Evolutionary conservation across 2,888 invertebrate genomes (phyloP).

Genomic region (Eilema sororculum): DNA sequence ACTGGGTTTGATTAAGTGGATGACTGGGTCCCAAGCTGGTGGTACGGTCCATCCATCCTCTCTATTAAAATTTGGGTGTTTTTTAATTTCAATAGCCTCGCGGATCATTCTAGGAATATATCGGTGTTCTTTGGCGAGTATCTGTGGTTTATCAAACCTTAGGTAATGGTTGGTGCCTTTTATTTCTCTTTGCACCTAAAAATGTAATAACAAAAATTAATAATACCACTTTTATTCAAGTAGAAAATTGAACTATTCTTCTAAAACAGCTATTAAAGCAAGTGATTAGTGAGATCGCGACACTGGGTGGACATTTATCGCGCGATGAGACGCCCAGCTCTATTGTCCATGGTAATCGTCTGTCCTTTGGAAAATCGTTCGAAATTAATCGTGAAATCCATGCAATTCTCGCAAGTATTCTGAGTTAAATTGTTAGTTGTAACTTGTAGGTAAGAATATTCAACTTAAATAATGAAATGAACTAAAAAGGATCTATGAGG

Average conservation of each 20-base stretch:
- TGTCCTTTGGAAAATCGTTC: constrained; percentile 41
- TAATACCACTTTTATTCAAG: constrained; percentile 11
- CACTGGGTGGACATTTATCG: constrained; percentile 41
- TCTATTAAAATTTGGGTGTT: no score
- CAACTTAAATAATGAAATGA: background rate
- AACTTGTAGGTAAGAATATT: no score
- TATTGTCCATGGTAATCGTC: constrained; percentile 58
- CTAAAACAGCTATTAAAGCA: constrained; percentile 40
- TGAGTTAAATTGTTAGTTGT: background rate
- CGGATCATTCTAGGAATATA: no score
- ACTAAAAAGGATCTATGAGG: background rate
- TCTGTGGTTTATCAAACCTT: no score
- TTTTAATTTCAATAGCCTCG: no score
- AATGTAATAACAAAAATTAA: background rate
- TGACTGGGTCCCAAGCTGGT: no score
- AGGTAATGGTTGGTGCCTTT: no score
- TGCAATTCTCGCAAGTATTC: constrained; percentile 18
- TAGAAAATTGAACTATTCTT: constrained; percentile 39
- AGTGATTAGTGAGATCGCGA: constrained; percentile 42
- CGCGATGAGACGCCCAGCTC: constrained; percentile 44
- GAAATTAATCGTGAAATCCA: constrained; percentile 40
- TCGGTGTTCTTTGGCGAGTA: no score
- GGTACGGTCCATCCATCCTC: no score
- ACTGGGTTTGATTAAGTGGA: no score
- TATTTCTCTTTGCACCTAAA: background rate